phyloP scores from a whole-genome alignment of 2,888 invertebrate genomes.

The Lypha dubia region DNA sequence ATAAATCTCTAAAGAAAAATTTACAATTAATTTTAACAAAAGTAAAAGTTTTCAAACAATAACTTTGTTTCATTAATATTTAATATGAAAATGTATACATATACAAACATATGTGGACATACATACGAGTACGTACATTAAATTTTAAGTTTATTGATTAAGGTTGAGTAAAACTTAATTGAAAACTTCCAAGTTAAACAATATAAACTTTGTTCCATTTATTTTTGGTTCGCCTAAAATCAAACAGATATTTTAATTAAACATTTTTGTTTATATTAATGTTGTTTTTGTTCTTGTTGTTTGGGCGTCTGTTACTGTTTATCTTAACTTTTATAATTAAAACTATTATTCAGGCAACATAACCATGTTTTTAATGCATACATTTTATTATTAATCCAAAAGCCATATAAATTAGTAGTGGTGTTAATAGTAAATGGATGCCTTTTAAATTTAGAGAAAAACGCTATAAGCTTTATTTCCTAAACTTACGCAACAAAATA shows the following conservation, averaged over 20 bases:
- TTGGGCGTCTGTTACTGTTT: constrained; percentile 13
- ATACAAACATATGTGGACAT: not conserved
- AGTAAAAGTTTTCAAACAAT: too few species aligned
- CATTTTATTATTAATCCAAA: constrained; percentile 49
- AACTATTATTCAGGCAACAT: constrained; percentile 31
- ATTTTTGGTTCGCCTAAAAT: constrained; percentile 7
- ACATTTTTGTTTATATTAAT: constrained; percentile 39
- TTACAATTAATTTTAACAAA: too few species aligned
- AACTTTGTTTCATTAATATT: too few species aligned
- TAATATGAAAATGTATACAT: too few species aligned
- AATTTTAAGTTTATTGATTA: not conserved
- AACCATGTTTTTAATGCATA: not conserved
- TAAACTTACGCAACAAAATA: not conserved
- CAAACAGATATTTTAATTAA: constrained; percentile 36
- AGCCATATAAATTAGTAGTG: not conserved
- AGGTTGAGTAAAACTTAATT: constrained; percentile 27
- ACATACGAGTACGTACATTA: not conserved
- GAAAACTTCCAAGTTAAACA: constrained; percentile 24
- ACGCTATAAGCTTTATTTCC: not conserved
- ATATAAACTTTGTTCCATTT: not conserved
- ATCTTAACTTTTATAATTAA: constrained; percentile 60
- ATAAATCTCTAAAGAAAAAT: too few species aligned
- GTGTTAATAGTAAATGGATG: not conserved
- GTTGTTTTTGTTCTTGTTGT: not conserved
- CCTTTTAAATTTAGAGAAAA: not conserved